Evolutionary conservation across 2,888 invertebrate species (phyloP).

Genomic region (Eristalis tenax): DNA sequence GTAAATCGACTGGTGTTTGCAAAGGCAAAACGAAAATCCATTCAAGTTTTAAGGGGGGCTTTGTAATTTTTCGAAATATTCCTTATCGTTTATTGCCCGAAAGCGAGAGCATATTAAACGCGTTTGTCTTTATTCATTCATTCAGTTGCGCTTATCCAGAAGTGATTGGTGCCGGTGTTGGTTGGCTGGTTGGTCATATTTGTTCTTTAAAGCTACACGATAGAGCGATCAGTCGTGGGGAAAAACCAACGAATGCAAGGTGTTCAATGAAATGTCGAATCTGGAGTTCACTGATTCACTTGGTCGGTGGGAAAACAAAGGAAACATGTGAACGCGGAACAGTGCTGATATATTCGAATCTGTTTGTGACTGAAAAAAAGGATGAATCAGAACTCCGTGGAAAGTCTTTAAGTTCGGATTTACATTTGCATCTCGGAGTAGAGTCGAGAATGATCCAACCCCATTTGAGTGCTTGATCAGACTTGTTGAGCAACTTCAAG

Average conservation of each 20-base stretch:
- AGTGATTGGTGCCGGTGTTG: not conserved
- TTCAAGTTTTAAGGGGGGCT: not conserved
- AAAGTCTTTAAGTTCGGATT: not conserved
- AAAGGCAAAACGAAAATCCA: not conserved
- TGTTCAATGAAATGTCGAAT: not conserved
- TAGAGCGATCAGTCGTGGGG: not conserved
- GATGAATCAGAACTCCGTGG: not conserved
- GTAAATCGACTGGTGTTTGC: not conserved
- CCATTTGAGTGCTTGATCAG: no score
- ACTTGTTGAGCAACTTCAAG: no score
- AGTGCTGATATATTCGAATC: not conserved
- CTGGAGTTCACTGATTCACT: not conserved
- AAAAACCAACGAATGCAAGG: not conserved
- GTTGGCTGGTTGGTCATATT: not conserved
- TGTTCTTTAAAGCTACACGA: not conserved
- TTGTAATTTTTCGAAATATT: constrained; percentile 1
- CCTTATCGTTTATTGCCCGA: constrained; percentile 2
- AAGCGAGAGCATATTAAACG: not conserved
- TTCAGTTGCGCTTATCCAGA: not conserved
- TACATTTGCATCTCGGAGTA: not conserved
- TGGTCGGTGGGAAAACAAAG: not conserved
- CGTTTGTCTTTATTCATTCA: not conserved
- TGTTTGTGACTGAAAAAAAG: not conserved
- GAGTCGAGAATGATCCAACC: no score
- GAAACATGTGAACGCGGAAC: not conserved